phyloP scores from a whole-genome alignment of 2,888 invertebrate species.

The Scaeva pyrastri region DNA sequence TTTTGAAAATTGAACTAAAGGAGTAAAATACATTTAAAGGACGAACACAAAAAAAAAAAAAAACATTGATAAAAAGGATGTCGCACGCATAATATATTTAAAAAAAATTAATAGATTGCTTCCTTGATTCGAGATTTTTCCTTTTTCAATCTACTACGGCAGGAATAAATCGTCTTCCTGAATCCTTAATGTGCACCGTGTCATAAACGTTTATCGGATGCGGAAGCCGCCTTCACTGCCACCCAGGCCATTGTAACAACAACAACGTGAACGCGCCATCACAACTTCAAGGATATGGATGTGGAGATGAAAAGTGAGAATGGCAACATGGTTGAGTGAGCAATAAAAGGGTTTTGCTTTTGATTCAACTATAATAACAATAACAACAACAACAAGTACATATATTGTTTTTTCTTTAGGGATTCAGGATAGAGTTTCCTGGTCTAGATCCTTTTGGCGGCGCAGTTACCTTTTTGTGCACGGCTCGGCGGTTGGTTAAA shows the following conservation, averaged over 20 bases:
- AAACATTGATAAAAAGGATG: slow-evolving; percentile 59
- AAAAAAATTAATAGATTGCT: slow-evolving; percentile 74
- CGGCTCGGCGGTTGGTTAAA: slow-evolving; percentile 72
- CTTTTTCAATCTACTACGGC: slow-evolving; percentile 42
- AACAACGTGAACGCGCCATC: slow-evolving; percentile 24
- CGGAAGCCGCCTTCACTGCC: slow-evolving; percentile 66
- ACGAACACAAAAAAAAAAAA: slow-evolving; percentile 3
- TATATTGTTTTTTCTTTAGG: slow-evolving; percentile 20
- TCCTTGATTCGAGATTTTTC: slow-evolving; percentile 68
- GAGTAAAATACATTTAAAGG: slow-evolving; percentile 1
- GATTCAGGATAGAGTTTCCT: background rate
- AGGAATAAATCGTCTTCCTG: slow-evolving; percentile 75
- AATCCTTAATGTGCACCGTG: slow-evolving; percentile 76
- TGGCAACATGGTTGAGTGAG: slow-evolving; percentile 74
- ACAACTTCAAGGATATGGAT: slow-evolving; percentile 3
- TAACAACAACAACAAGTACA: background rate
- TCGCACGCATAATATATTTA: slow-evolving; percentile 75
- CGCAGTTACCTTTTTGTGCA: slow-evolving; percentile 66
- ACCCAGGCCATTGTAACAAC: slow-evolving; percentile 31
- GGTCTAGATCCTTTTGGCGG: slow-evolving; percentile 56
- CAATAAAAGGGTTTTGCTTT: slow-evolving; percentile 74
- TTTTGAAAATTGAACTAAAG: slow-evolving; percentile 48
- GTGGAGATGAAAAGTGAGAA: slow-evolving; percentile 71
- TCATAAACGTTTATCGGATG: slow-evolving; percentile 76
- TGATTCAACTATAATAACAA: slow-evolving; percentile 42